Conservation (phyloP, 2,797 vertebrate genomes). For the Paramormyrops hopkinsi region DNA sequence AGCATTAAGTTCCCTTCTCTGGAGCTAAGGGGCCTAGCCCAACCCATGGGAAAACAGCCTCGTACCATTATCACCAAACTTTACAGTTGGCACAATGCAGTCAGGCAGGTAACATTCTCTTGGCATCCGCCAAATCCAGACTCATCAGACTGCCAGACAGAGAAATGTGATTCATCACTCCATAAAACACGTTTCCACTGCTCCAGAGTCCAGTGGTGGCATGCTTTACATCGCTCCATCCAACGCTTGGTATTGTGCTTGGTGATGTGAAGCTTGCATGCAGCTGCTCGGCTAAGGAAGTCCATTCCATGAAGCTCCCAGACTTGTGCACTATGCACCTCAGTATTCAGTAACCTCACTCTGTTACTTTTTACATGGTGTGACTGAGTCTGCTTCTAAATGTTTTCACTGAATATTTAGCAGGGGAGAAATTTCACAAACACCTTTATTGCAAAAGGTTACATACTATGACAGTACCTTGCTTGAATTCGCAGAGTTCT, state of each 20-base stretch:
- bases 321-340: not conserved
- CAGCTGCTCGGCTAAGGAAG: not conserved
- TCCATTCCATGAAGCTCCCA: not conserved
- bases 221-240: not conserved
- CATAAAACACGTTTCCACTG: not conserved
- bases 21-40: not conserved
- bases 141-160: not conserved
- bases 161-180: not conserved
- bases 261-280: not conserved
- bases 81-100: not conserved
- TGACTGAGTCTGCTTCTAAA: not conserved
- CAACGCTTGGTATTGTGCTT: not conserved
- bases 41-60: not conserved
- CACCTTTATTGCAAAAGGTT: not conserved
- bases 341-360: not conserved
- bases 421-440: not conserved
- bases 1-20: not conserved
- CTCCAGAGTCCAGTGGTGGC: not conserved
- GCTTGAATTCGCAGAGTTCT: not conserved
- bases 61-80: not conserved
- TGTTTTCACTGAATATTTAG: not conserved
- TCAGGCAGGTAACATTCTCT: not conserved
- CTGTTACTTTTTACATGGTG: not conserved
- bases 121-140: not conserved
- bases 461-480: not conserved